Conservation (phyloP, 2,797 vertebrate species). For the Sorex maritimensis region DNA sequence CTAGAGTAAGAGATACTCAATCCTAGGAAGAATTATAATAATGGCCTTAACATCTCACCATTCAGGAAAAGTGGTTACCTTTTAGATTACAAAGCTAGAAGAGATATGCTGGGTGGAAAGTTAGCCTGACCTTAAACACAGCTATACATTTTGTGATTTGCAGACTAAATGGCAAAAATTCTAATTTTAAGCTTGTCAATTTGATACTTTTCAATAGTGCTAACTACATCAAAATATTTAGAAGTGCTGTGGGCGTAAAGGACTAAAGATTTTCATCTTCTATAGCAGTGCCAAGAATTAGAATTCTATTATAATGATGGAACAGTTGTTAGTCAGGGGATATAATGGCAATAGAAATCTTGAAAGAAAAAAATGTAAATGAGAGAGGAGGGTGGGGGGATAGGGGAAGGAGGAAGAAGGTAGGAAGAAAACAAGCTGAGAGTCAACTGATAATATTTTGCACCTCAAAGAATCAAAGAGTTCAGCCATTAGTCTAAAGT, state of each 20-base stretch:
- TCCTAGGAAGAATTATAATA: not conserved
- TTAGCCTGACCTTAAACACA: not conserved
- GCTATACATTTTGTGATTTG: not conserved
- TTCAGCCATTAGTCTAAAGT: not conserved
- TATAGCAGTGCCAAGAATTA: constrained; percentile 2
- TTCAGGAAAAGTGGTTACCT: not conserved
- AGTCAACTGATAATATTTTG: constrained; percentile 25
- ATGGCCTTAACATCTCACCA: not conserved
- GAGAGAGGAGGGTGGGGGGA: not conserved
- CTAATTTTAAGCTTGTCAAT: constrained; percentile 60
- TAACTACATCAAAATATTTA: constrained; percentile 67
- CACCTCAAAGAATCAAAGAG: not conserved
- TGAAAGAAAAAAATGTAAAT: not conserved
- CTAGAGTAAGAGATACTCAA: not conserved
- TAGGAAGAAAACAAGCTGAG: not conserved
- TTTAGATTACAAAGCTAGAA: not conserved
- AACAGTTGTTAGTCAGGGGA: not conserved
- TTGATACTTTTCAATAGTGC: constrained; percentile 61
- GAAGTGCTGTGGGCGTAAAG: constrained; percentile 1
- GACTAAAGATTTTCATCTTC: constrained; percentile 37
- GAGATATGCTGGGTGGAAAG: not conserved
- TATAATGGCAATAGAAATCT: not conserved
- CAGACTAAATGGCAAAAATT: constrained; percentile 1
- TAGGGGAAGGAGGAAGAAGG: no score
- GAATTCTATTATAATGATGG: not conserved